Percentiles rank a stretch among this genome's conserved stretches.
These are phyloP conservation scores for Oedothorax gibbosus DNA, from an alignment of 1,140 invertebrate genomes.

Conservation along the genomic window DNA sequence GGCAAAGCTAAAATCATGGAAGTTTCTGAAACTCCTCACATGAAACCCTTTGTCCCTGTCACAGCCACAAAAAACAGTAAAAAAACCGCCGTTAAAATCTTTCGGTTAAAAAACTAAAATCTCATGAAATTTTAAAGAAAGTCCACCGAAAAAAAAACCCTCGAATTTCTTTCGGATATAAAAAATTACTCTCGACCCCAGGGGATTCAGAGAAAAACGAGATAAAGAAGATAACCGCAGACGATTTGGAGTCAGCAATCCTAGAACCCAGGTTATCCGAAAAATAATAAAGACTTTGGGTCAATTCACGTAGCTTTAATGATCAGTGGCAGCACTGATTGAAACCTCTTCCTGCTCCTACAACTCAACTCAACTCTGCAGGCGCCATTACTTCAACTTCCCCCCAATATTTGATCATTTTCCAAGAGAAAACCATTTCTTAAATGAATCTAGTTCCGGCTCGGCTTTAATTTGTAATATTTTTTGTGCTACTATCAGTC, in stretches of 20 bases:
- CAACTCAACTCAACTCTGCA: not conserved
- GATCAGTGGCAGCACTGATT: not conserved
- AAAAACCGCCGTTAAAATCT: too few relatives aligned
- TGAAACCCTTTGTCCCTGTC: too few relatives aligned
- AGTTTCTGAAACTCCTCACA: too few relatives aligned
- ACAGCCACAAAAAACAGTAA: too few relatives aligned
- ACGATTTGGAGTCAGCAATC: not conserved
- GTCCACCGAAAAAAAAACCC: not conserved
- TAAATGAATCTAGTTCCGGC: constrained; percentile 3
- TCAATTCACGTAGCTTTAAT: constrained; percentile 20
- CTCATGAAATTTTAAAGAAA: not conserved
- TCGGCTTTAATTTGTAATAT: constrained; percentile 14
- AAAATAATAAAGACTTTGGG: constrained; percentile 21
- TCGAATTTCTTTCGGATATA: not conserved
- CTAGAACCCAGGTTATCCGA: not conserved
- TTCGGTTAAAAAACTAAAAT: not conserved
- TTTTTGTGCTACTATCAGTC: not conserved
- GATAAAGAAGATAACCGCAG: too few relatives aligned
- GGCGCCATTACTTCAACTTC: not conserved
- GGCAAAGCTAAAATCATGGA: too few relatives aligned
- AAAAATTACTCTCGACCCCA: too few relatives aligned
- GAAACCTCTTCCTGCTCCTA: not conserved
- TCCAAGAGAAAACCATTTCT: constrained; percentile 5
- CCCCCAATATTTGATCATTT: constrained; percentile 17
- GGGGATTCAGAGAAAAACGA: too few relatives aligned